Percentiles rank a stretch among this genome's conserved stretches.
phyloP scores from a whole-genome alignment of 2,797 vertebrate species.

The Poecilia picta region DNA sequence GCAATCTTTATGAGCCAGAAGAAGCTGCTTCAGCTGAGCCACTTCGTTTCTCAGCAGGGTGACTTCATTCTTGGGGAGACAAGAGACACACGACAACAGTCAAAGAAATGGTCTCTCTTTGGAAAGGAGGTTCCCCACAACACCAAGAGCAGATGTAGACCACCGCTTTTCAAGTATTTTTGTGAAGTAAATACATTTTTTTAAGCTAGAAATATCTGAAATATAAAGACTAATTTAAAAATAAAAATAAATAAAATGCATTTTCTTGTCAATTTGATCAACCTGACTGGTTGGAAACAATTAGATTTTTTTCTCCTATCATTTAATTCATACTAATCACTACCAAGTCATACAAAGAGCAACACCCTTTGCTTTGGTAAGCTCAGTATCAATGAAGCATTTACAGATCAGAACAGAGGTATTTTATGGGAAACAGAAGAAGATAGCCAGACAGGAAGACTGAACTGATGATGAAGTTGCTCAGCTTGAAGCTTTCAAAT shows the following conservation, averaged over 20 bases:
- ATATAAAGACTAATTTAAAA: background rate
- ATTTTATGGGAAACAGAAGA: background rate
- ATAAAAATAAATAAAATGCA: background rate
- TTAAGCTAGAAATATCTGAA: background rate
- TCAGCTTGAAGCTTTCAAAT: background rate
- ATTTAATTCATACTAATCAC: background rate
- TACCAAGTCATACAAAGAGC: background rate
- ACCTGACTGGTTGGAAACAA: background rate
- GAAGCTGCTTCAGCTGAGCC: slow-evolving; percentile 99
- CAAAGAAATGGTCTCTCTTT: slow-evolving; percentile 42
- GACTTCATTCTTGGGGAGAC: slow-evolving; percentile 92
- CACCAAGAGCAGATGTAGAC: background rate
- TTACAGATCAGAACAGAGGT: background rate
- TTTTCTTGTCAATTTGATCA: background rate
- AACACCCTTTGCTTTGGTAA: background rate
- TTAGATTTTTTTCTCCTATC: background rate
- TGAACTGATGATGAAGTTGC: background rate
- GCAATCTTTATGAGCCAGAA: slow-evolving; percentile 99
- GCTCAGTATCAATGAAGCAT: background rate
- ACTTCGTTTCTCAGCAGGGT: slow-evolving; percentile 99
- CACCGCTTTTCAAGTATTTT: background rate
- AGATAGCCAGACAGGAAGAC: background rate
- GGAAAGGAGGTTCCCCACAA: background rate
- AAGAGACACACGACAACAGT: slow-evolving; percentile 72
- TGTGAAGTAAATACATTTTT: background rate